Percentiles rank a stretch among this genome's conserved stretches.
Conservation (phyloP, 2,888 invertebrate species). For the Campopleginae sp. region DNA sequence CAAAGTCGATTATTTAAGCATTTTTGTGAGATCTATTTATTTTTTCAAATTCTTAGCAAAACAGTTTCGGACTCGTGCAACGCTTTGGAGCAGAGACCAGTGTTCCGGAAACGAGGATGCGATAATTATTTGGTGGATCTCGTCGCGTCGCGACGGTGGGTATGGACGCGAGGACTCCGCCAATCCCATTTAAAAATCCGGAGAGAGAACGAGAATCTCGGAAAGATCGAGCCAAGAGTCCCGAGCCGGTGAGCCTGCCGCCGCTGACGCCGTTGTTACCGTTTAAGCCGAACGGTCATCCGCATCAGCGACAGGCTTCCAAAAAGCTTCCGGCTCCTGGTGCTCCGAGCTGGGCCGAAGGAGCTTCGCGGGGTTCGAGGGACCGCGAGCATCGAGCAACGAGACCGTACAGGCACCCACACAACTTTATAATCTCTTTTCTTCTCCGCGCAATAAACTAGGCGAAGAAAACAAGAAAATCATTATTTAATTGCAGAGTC, state of each 20-base stretch:
- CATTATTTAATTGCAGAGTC: constrained; percentile 74
- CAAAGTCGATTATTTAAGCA: neutral
- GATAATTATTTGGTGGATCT: constrained; percentile 50
- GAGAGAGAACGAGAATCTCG: constrained; percentile 76
- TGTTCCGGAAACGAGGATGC: neutral
- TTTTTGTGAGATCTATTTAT: neutral
- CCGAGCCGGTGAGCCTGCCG: constrained; percentile 77
- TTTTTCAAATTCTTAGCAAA: neutral
- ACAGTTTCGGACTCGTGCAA: no score
- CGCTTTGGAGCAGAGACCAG: neutral
- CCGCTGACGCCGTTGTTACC: constrained; percentile 76
- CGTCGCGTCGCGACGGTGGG: constrained; percentile 68
- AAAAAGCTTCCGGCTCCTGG: constrained; percentile 47
- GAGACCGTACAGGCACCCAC: constrained; percentile 2
- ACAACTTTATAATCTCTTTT: neutral
- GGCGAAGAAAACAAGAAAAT: neutral
- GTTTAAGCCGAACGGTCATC: constrained; percentile 71
- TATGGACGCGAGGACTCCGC: constrained; percentile 83
- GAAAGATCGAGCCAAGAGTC: constrained; percentile 72
- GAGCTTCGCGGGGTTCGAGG: constrained; percentile 47
- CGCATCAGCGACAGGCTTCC: constrained; percentile 31
- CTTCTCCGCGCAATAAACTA: neutral
- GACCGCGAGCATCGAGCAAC: constrained; percentile 69
- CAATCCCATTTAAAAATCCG: constrained; percentile 79
- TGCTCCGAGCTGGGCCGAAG: constrained; percentile 61